phyloP scores from a whole-genome alignment of 2,888 invertebrate species.

The Hoplodrina ambigua region DNA sequence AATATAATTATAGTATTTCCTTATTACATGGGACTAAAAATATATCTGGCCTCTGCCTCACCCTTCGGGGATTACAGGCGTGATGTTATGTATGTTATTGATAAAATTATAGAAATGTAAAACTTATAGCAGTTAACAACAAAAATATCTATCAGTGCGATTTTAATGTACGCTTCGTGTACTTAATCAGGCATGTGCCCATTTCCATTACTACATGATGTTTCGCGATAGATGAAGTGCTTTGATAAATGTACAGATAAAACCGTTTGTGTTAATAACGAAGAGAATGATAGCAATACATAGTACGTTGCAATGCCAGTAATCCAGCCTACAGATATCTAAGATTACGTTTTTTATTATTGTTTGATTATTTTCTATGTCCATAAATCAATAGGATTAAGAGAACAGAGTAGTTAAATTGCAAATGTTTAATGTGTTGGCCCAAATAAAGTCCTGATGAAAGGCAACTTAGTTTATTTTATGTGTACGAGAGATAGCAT shows the following conservation, averaged over 20 bases:
- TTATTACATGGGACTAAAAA: too few species aligned
- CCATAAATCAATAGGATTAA: conserved; percentile 37
- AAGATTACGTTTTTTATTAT: conserved; percentile 52
- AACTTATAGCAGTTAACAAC: background rate
- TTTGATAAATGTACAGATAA: conserved; percentile 54
- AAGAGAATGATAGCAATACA: conserved; percentile 30
- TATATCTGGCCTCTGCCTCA: too few species aligned
- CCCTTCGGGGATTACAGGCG: too few species aligned
- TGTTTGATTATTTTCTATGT: conserved; percentile 25
- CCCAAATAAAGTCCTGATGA: background rate
- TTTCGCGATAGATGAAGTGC: conserved; percentile 47
- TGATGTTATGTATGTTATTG: too few species aligned
- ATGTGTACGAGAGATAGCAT: background rate
- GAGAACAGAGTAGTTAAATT: background rate
- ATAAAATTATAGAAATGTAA: background rate
- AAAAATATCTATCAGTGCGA: conserved; percentile 32
- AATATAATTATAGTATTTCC: background rate
- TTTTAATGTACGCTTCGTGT: conserved; percentile 10
- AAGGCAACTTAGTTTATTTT: background rate
- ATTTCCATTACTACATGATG: conserved; percentile 33
- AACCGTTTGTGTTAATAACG: conserved; percentile 18
- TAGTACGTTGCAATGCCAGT: conserved; percentile 6
- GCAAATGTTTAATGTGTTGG: background rate
- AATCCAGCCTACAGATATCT: conserved; percentile 33
- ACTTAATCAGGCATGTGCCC: conserved; percentile 15